A percentile compares a stretch with the other conserved stretches of the same genome.
phyloP scores from a whole-genome alignment of 2,113 vertebrate genomes.

The Cavia aperea region DNA sequence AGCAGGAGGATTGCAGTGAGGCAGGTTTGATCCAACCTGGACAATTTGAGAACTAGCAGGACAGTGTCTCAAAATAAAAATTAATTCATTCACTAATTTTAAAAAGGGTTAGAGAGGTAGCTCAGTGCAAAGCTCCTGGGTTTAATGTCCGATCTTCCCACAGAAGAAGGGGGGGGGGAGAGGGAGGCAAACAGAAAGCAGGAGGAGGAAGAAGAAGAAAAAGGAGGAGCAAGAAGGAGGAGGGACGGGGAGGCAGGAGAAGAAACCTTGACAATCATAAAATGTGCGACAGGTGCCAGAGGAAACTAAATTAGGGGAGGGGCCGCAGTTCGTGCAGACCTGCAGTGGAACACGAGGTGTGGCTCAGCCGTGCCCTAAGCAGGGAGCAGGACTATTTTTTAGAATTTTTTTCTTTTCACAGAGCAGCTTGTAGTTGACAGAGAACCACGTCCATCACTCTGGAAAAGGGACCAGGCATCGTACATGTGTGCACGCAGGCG shows the following conservation, averaged over 20 bases:
- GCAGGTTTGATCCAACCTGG: not conserved
- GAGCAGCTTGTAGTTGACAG: not conserved
- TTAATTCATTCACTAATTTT: not conserved
- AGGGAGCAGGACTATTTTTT: too few species aligned
- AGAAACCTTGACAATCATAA: not conserved
- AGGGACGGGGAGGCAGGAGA: not conserved
- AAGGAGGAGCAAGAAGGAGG: not conserved
- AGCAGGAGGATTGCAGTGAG: not conserved
- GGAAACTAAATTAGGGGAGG: not conserved
- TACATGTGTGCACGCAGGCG: fast-evolving
- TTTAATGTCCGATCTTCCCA: not conserved
- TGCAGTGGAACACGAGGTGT: fast-evolving
- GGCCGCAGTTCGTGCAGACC: fast-evolving
- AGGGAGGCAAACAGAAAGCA: not conserved
- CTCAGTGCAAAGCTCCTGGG: not conserved
- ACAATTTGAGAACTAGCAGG: not conserved
- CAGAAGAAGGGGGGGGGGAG: not conserved
- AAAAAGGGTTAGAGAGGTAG: not conserved
- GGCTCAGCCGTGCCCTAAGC: too few species aligned
- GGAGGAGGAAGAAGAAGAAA: too few species aligned
- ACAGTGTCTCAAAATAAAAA: not conserved
- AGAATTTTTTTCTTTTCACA: too few species aligned
- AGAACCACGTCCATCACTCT: fast-evolving
- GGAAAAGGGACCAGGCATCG: fast-evolving
- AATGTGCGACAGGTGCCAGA: fast-evolving